Conservation (phyloP, 1,140 invertebrate species). For the Pseudomyrmex flavicornis region DNA sequence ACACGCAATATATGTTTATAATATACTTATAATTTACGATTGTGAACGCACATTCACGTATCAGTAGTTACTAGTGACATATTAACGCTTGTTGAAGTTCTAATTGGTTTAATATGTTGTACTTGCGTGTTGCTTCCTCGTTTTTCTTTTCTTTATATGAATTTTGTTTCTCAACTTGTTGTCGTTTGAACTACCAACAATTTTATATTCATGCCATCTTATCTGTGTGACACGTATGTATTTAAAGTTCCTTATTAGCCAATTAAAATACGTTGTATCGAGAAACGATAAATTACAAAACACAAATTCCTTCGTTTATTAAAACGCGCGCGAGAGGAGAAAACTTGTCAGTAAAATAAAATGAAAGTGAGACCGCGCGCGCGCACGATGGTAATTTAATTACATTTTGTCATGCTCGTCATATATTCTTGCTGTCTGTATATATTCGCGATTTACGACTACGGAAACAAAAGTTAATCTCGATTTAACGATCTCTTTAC, state of each 20-base stretch:
- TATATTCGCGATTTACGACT: not conserved
- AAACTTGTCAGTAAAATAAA: conserved; percentile 24
- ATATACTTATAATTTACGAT: conserved; percentile 16
- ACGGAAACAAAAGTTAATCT: not conserved
- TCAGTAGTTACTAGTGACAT: not conserved
- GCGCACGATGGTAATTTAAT: conserved; percentile 39
- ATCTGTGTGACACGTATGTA: not conserved
- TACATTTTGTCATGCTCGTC: not conserved
- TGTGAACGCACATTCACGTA: not conserved
- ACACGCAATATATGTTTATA: not conserved
- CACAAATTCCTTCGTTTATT: not conserved
- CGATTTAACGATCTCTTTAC: not conserved
- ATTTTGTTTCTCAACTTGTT: not conserved
- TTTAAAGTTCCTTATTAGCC: not conserved
- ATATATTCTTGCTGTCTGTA: not conserved
- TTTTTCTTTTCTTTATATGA: not conserved
- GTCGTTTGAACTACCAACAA: not conserved
- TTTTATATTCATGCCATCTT: not conserved
- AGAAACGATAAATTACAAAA: not conserved
- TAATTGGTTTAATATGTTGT: not conserved
- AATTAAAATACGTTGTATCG: conserved; percentile 7
- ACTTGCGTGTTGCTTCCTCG: not conserved
- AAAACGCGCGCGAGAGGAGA: not conserved
- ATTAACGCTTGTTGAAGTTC: not conserved
- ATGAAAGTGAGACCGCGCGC: conserved; percentile 16